Conservation (phyloP, 1,140 invertebrate genomes). For the Antheraea pernyi region DNA sequence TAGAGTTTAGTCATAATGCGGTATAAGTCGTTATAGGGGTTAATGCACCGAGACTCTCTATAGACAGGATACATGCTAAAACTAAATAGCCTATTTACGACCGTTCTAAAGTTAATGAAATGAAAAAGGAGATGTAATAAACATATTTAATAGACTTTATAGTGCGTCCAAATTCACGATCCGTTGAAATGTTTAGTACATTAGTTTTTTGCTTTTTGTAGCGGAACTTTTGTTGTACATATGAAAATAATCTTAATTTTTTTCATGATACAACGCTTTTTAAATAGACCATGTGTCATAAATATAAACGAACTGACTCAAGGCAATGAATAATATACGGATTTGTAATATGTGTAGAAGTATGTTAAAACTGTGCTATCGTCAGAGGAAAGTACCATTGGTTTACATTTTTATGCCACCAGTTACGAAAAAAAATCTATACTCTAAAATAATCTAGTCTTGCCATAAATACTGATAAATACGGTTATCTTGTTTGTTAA, state of each 20-base stretch:
- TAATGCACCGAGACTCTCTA: neutral
- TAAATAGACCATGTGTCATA: conserved; percentile 27
- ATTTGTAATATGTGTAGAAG: conserved; percentile 12
- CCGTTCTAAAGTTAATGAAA: neutral
- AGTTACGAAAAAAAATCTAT: no score
- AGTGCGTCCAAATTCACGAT: neutral
- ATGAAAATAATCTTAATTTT: conserved; percentile 11
- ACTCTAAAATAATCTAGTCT: no score
- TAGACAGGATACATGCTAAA: neutral
- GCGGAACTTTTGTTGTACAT: neutral
- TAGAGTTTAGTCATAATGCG: neutral
- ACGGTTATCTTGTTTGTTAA: no score
- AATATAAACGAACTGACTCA: conserved; percentile 22
- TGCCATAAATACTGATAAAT: no score
- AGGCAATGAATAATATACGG: conserved; percentile 22
- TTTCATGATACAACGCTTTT: conserved; percentile 18
- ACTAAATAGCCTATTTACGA: neutral
- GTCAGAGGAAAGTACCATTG: neutral
- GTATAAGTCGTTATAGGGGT: neutral
- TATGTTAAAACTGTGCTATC: neutral
- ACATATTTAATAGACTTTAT: conserved; percentile 1
- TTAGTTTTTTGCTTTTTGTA: neutral
- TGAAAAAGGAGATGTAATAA: neutral
- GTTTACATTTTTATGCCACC: neutral
- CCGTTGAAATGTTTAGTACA: neutral